Base-by-base conservation (phyloP, 2,797 vertebrate genomes). In the Otolemur crassicaudatus region DNA sequence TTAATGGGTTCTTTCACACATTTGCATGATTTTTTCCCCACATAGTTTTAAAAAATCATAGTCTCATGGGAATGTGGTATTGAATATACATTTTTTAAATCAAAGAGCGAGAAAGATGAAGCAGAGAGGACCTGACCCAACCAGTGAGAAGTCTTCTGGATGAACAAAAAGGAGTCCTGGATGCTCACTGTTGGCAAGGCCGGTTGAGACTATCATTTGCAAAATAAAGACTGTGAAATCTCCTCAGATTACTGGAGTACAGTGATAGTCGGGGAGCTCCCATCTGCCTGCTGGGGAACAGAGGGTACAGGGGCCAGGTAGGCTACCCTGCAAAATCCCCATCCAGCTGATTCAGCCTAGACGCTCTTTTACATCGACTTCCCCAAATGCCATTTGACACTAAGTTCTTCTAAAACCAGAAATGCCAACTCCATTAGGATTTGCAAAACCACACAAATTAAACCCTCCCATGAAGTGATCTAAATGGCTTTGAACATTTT, bases 331-430 rank as follows among this genome's bases (percentile, higher is more conserved):
- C 5, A 12, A 80, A 58, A 53, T 7, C 16, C 23, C 34, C 37
- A 56, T 40, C 11, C 14, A 87, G 40, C 31, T 34, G 37, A 65
- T 29, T 91, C 27, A 13, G 29, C 22, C 65, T 8, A 65, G 37
- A 80, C 40, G 53, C 56, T 88, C 67, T 84, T 81, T 63, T 61
- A 20, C 3, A 5, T 53, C 27, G 40, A 49, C 34, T 69, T 53
- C 40, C 94, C 63, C 73, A 89, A 63, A 56, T 40, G 94, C 53
- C 53, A 77, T 31, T 13, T 72, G 77, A 91, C n/a, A 86, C 25
- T 40, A 34, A 16, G 79, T 95, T 95, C 91, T 94, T 87, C 75
- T 12, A 94, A 56, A 96, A 85, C 86, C 84, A 94, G 91, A 95
- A 95, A 92, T 27, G 93, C 20, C 83, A 77, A 87, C 72, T 87